Percentiles rank a stretch among this genome's conserved stretches.
phyloP scores from a whole-genome alignment of 2,888 invertebrate genomes.

The Nomada hirtipes region DNA sequence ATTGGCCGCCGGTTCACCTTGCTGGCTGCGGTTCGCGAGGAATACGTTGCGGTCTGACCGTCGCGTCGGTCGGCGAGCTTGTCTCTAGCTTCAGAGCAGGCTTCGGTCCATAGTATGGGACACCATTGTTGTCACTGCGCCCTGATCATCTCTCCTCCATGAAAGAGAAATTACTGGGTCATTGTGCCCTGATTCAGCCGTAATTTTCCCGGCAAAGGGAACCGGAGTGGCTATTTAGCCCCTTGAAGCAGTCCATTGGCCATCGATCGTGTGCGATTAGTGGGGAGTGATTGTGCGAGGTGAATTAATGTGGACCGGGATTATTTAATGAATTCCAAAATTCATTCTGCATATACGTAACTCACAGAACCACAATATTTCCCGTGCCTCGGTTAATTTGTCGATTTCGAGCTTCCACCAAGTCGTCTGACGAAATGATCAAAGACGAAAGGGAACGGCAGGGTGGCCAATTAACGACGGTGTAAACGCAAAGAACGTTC shows the following conservation, averaged over 20 bases:
- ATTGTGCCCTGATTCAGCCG: slow-evolving; percentile 19
- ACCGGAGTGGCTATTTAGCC: slow-evolving; percentile 27
- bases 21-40: slow-evolving; percentile 53
- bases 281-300: no score
- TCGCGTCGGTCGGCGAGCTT: slow-evolving; percentile 49
- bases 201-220: slow-evolving; percentile 17
- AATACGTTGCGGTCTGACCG: slow-evolving; percentile 58
- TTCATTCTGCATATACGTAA: no score
- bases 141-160: background rate
- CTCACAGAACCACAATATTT: no score
- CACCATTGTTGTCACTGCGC: background rate
- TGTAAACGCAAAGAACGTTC: background rate
- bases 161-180: slow-evolving; percentile 34
- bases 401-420: background rate
- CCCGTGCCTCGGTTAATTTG: background rate
- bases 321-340: no score
- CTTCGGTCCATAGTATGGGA: no score
- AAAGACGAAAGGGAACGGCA: background rate
- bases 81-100: slow-evolving; percentile 34
- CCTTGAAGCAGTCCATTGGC: background rate
- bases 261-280: background rate
- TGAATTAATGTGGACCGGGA: no score
- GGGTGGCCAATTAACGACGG: slow-evolving; percentile 1
- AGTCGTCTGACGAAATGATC: background rate
- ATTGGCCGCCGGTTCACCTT: slow-evolving; percentile 59